A percentile compares a stretch with the other conserved stretches of the same genome.
Conservation (phyloP, 2,888 invertebrate genomes). For the Acronicta alni region DNA sequence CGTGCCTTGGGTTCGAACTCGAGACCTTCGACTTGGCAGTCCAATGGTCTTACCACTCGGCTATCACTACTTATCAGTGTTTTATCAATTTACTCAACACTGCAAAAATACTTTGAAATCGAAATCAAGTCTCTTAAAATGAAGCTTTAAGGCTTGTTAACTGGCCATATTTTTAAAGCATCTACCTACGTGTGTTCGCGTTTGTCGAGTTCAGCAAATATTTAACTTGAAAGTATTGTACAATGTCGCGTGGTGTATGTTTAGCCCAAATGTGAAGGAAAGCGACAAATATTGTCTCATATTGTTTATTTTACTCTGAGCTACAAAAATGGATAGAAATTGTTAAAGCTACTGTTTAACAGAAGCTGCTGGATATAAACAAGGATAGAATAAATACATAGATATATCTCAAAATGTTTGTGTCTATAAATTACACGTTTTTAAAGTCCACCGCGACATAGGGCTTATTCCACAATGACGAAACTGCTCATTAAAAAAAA, state of each 20-base stretch:
- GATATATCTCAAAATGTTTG: no score
- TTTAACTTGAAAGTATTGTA: slow-evolving; percentile 69
- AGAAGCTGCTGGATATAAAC: background rate
- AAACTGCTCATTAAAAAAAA: no score
- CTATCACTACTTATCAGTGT: no score
- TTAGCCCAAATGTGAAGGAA: slow-evolving; percentile 58
- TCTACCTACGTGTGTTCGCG: slow-evolving; percentile 56
- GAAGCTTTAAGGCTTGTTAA: slow-evolving; percentile 12
- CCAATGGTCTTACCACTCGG: no score
- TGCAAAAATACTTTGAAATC: background rate
- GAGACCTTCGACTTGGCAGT: no score
- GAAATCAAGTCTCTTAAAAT: slow-evolving; percentile 9
- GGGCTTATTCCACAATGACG: no score
- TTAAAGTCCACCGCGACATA: no score
- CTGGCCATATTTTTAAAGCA: slow-evolving; percentile 41
- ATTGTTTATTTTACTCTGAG: slow-evolving; percentile 46
- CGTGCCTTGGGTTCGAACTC: no score
- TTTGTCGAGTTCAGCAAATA: slow-evolving; percentile 57
- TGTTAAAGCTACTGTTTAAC: slow-evolving; percentile 39
- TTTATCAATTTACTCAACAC: background rate
- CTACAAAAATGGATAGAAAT: slow-evolving; percentile 30
- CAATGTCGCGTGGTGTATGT: slow-evolving; percentile 56
- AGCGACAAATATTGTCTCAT: slow-evolving; percentile 50
- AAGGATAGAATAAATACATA: no score
- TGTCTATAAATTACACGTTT: no score